Base-by-base conservation (phyloP, 1,140 invertebrate genomes). In the Rhagoletis pomonella region DNA sequence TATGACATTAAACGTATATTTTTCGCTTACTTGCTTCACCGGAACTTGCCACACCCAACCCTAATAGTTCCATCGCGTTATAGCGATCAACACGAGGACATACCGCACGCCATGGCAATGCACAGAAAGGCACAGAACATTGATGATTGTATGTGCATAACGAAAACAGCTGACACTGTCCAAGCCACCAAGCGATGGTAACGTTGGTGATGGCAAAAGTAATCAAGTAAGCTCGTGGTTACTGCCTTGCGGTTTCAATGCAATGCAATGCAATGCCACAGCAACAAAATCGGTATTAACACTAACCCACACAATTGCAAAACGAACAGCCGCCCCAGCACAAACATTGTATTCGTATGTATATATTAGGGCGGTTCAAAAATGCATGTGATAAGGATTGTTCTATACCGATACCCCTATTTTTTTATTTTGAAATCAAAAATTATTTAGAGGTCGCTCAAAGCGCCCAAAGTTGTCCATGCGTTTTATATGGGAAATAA, bases 211-310 rank as follows among this genome's bases (percentile, higher is more conserved):
- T 81, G 47, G 67, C 55, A 67, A 87, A 87, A 77, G 86, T 87
- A 77, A 77, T 87, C 86, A 87, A 73, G 39, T 50, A 87, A 77
- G 65, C 86, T 73, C 73, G 86, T 59, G 86, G 67, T 77, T 7
- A 58, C 64, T 69, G 17, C 42, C 86, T 87, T 77, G 86, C 29
- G 50, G 86, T 59, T 39, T 3, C 50, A 12, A 29, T 60, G 65
- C 42, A 87, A 87, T 69, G 64, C 50, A 67, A 87, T 58, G 50
- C 64, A 86, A 85, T 17, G 17, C 12, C 17, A 12, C 17, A 10
- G 1, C 73, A 50, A 55, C 12, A 19, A 55, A 17, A 81, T 50
- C 12, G 19, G 64, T 10, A 4, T 67, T 67, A 67, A 67, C 14
- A 67, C 4, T 10, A 67, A 50, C 44, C 42, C 42, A 73, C 67